Conservation (phyloP, 2,113 vertebrate genomes). For the Leptosomus discolor region DNA sequence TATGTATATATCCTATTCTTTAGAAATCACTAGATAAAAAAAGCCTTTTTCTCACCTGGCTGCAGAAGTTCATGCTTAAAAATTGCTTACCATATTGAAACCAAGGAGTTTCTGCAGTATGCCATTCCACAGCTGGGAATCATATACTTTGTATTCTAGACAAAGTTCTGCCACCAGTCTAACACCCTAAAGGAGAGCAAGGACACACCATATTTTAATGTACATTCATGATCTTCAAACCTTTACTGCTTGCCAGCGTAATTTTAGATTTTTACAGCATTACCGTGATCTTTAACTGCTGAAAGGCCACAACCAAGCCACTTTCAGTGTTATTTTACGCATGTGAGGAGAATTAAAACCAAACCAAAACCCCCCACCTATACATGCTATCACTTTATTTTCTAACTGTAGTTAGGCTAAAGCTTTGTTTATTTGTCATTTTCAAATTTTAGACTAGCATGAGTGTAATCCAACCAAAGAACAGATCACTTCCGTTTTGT, state of each 20-base stretch:
- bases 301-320: not conserved
- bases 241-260: not conserved
- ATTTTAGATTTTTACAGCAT: not conserved
- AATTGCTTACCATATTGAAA: slow-evolving; percentile 85
- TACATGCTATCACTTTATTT: not conserved
- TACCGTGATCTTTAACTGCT: not conserved
- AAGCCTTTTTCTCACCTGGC: not conserved
- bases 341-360: not conserved
- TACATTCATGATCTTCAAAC: not conserved
- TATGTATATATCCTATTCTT: not conserved
- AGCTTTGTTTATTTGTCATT: not conserved
- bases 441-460: not conserved
- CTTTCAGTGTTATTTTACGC: not conserved
- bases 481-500: not conserved
- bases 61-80: not conserved
- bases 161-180: slow-evolving; percentile 88
- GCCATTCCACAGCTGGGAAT: slow-evolving; percentile 89
- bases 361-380: not conserved
- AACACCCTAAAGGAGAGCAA: slow-evolving; percentile 79
- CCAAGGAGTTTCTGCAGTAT: slow-evolving; percentile 89
- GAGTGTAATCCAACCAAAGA: not conserved
- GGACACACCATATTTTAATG: not conserved
- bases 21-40: not conserved
- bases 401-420: not conserved
- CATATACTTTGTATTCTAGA: slow-evolving; percentile 88